Base-by-base conservation (phyloP, 2,797 vertebrate genomes). In the Amblyopsis hoosieri region DNA sequence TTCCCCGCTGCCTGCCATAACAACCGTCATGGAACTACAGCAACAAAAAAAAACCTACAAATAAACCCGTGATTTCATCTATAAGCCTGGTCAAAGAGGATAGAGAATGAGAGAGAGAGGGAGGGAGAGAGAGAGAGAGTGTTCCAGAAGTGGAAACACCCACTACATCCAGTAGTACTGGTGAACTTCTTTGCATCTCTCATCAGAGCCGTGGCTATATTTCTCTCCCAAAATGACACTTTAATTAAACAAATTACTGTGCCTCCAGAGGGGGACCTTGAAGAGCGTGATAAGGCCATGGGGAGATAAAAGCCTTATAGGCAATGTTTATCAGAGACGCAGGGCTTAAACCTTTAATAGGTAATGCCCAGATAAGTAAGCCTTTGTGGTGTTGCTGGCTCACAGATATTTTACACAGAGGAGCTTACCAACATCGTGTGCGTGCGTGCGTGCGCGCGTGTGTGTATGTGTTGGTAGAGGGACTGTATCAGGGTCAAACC, bases 161-260 rank as follows among this genome's bases (percentile, higher is more conserved):
- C 57, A 63, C 45, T 63, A 62, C 66, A 75, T 79, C 33, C 74
- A 78, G 65, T 63, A 78, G 69, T 70, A 60, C 74, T 71, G 74
- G 74, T 87, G 90, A 93, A 92, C 86, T 92, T 90, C 86, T 91
- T 92, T 91, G 83, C 87, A 78, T 87, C 78, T 71, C 57, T 57
- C 64, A 60, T 66, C 57, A 54, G 63, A 64, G 84, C 80, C 67
- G 72, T 62, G 79, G 83, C 83, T 84, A 90, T 92, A 92, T 90
- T 92, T 91, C 78, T 87, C 86, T 81, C 77, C 76, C 72, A 81
- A 93, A 93, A 93, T 93, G 92, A 94, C 91, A 93, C 91, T 93
- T 93, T 92, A 94, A 93, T 94, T 93, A 93, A 93, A 92, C 85
- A 93, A 93, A 93, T 93, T 92, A 92, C 91, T 80, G 88, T 62